Evolutionary conservation across 2,888 invertebrate genomes (phyloP).

Genomic region (Microctonus hyperodae): DNA sequence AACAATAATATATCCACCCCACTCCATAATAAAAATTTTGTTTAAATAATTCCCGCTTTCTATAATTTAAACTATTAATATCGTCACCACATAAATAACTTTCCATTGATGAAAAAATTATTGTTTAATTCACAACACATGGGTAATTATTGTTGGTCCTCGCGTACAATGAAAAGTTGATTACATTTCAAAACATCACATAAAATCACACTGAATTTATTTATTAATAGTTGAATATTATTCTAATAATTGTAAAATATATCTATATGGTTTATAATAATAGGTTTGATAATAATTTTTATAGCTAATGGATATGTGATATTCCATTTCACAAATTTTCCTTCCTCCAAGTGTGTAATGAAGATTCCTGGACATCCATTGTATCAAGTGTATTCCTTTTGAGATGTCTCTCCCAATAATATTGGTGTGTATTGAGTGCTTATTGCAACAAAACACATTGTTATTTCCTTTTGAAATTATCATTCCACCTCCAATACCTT

Average conservation of each 20-base stretch:
- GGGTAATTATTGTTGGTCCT: no score
- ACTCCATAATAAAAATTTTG: neutral
- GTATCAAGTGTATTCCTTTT: slow-evolving; percentile 14
- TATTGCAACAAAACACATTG: slow-evolving; percentile 23
- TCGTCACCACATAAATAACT: neutral
- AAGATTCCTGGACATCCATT: slow-evolving; percentile 29
- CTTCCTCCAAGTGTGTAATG: slow-evolving; percentile 28
- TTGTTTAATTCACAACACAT: no score
- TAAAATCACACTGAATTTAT: neutral
- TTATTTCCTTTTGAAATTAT: slow-evolving; percentile 23
- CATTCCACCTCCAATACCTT: slow-evolving; percentile 16
- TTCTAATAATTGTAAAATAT: neutral
- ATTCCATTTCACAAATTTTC: slow-evolving; percentile 16
- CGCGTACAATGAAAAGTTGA: no score
- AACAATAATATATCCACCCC: slow-evolving; percentile 3
- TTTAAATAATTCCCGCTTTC: neutral
- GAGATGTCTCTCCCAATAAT: slow-evolving; percentile 35
- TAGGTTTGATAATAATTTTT: neutral
- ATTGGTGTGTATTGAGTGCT: slow-evolving; percentile 29
- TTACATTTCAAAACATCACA: neutral
- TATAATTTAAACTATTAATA: neutral
- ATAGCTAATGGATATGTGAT: slow-evolving; percentile 16
- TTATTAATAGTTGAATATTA: neutral
- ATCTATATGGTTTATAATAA: neutral
- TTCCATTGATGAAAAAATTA: neutral